A percentile compares a stretch with the other conserved stretches of the same genome.
phyloP scores from a whole-genome alignment of 2,113 vertebrate genomes.

The Benitochromis conjunctus region DNA sequence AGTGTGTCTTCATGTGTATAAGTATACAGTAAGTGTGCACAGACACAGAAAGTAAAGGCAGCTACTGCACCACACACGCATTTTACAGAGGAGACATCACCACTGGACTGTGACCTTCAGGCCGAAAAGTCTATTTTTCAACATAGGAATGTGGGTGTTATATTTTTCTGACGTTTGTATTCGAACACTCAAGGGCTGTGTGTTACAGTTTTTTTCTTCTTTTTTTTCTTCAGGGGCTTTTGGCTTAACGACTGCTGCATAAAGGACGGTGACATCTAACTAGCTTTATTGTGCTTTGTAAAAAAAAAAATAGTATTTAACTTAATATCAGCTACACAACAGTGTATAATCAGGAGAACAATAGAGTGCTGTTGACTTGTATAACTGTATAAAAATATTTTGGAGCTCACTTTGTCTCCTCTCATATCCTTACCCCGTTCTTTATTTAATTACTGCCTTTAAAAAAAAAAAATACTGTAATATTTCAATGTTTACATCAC shows the following conservation, averaged over 20 bases:
- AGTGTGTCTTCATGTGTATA: background rate
- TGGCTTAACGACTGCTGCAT: conserved; percentile 50
- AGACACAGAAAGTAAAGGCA: conserved; percentile 47
- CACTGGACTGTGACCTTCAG: conserved; percentile 41
- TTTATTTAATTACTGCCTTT: conserved; percentile 40
- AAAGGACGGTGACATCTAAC: conserved; percentile 22
- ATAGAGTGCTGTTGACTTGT: conserved; percentile 19
- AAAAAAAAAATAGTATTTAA: background rate
- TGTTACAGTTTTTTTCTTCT: conserved; percentile 7
- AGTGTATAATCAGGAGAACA: conserved; percentile 32
- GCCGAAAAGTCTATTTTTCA: conserved; percentile 71
- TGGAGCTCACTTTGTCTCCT: conserved; percentile 26
- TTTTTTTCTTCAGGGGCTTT: conserved; percentile 52
- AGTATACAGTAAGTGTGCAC: background rate
- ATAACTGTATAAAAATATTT: conserved; percentile 27
- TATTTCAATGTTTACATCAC: conserved; percentile 51
- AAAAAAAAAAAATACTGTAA: background rate
- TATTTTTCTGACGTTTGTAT: conserved; percentile 65
- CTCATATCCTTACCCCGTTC: background rate
- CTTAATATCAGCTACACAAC: conserved; percentile 38
- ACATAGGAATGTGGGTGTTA: conserved; percentile 61
- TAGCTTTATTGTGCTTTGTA: conserved; percentile 57
- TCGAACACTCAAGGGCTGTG: conserved; percentile 68
- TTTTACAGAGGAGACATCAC: conserved; percentile 8
- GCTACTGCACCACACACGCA: conserved; percentile 49